Conservation (phyloP, 2,113 vertebrate species). For the Hyperopisus bebe region DNA sequence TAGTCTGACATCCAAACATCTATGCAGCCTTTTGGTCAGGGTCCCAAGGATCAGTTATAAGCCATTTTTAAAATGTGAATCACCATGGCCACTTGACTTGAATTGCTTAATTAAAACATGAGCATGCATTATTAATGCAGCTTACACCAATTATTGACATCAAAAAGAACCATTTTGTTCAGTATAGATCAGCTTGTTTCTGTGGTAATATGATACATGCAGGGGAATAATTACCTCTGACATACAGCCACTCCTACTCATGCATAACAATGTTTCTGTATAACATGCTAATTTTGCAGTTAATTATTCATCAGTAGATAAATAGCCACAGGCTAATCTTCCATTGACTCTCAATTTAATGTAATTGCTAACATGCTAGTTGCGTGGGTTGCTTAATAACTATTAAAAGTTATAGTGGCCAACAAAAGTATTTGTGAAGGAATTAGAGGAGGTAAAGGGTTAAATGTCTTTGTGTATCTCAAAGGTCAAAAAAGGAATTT, state of each 20-base stretch:
- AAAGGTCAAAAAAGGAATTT: background rate
- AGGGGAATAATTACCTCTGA: background rate
- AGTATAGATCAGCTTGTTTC: background rate
- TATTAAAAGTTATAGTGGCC: background rate
- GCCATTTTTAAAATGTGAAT: background rate
- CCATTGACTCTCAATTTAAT: background rate
- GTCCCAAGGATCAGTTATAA: background rate
- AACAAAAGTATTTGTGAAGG: background rate
- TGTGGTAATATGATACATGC: background rate
- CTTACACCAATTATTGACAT: background rate
- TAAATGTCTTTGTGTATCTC: background rate
- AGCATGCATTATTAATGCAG: background rate
- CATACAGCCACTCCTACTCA: background rate
- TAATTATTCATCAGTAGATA: constrained; percentile 1
- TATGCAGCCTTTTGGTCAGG: background rate
- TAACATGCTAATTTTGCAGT: background rate
- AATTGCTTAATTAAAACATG: background rate
- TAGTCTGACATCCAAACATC: background rate
- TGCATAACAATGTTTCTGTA: background rate
- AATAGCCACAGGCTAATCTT: background rate
- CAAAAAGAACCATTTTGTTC: background rate
- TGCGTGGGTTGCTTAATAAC: background rate
- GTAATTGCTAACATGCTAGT: background rate
- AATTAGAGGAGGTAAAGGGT: background rate
- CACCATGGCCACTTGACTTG: background rate